A percentile compares a stretch with the other conserved stretches of the same genome.
phyloP scores from a whole-genome alignment of 2,888 invertebrate genomes.

The Leptopterna dolabrata region DNA sequence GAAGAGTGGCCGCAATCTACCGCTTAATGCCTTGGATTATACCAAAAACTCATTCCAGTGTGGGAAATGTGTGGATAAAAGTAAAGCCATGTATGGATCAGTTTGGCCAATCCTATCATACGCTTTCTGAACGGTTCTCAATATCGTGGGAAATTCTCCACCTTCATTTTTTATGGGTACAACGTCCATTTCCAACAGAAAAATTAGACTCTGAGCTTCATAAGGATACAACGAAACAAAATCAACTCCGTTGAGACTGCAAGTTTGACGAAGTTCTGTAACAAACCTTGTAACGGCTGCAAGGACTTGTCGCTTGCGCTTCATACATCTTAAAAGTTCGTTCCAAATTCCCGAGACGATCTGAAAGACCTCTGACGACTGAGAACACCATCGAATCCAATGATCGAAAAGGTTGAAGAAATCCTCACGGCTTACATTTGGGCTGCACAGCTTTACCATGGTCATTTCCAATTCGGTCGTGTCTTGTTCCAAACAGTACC shows the following conservation, averaged over 20 bases:
- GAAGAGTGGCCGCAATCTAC: no score
- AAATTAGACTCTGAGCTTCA: constrained; percentile 24
- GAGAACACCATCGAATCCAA: constrained; percentile 40
- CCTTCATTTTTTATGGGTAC: neutral
- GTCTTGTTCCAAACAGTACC: neutral
- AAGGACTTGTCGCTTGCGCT: constrained; percentile 16
- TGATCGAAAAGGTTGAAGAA: neutral
- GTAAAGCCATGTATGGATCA: neutral
- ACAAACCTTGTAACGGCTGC: constrained; percentile 14
- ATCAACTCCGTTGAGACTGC: neutral
- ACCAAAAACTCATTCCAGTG: constrained; percentile 14
- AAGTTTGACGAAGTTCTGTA: neutral
- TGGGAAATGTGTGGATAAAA: constrained; percentile 46
- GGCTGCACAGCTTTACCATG: neutral
- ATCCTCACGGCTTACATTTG: neutral
- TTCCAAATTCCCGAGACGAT: constrained; percentile 24
- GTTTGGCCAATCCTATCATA: neutral
- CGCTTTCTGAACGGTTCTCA: neutral
- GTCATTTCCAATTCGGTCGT: neutral
- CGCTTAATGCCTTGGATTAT: neutral
- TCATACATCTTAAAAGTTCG: constrained; percentile 30
- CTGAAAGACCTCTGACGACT: constrained; percentile 40
- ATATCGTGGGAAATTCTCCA: neutral
- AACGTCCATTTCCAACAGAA: constrained; percentile 25
- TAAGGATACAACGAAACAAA: constrained; percentile 36